Evolutionary conservation across 2,797 vertebrate species (phyloP).

Genomic region (Rhynchotus rufescens): DNA sequence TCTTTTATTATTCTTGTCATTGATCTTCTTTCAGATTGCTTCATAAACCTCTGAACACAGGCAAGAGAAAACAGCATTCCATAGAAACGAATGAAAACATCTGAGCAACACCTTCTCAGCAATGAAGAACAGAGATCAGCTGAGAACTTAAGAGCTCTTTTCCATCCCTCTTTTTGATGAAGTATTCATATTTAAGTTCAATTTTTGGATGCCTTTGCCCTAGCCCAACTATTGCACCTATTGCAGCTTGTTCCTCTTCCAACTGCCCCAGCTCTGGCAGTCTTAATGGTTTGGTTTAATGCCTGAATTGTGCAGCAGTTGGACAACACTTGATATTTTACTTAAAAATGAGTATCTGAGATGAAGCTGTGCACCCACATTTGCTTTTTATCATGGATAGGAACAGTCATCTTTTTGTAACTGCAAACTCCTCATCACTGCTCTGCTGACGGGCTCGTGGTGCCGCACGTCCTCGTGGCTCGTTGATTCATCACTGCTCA

Average conservation of each 20-base stretch:
- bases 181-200: neutral
- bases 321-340: neutral
- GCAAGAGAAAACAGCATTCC: neutral
- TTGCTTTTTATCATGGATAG: neutral
- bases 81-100: neutral
- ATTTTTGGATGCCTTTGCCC: neutral
- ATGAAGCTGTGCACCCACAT: no score
- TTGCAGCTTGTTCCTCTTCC: neutral
- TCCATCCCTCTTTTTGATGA: neutral
- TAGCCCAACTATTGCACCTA: neutral
- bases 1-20: neutral
- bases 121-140: neutral
- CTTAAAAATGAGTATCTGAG: neutral
- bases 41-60: neutral
- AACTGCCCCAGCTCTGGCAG: neutral
- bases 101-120: neutral
- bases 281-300: no score
- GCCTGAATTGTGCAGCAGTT: neutral
- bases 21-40: neutral
- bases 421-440: neutral
- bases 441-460: neutral
- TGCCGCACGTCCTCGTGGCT: neutral
- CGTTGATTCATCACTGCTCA: neutral
- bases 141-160: neutral
- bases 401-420: neutral